Evolutionary conservation across 2,888 invertebrate genomes (phyloP), one percentile per base, ranked within the genome.

Genomic region (Caenorhabditis sp.): DNA sequence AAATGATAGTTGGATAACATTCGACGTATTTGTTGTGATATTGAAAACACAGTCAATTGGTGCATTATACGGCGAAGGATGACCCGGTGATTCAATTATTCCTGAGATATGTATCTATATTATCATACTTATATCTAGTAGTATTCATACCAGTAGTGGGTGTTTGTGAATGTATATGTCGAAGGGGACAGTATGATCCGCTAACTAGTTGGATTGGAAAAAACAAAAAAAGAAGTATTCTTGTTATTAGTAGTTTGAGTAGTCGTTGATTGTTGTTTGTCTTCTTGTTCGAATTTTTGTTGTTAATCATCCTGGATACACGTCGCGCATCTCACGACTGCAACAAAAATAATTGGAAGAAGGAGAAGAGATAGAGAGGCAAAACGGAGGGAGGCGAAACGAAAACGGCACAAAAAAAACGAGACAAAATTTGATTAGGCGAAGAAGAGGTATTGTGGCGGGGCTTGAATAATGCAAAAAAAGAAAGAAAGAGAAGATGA

Each of bases 1-100:
- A 56, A 85, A 83, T 7, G 78, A 69, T 10, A 85, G 26, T 27
- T 85, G 82, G 10, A 85, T 67, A 17, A 86, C 84, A 59, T 75
- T 77, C 2, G 76, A 81, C n/a, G 58, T 27, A 12, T 71, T 67
- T 8, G 83, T 78, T 8, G 74, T 80, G 21, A 86, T 70, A 43
- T 80, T 82, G 64, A 80, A 82, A n/a, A 68, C 17, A 54, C 86
- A 86, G 27, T 77, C 68, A 10, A 77, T 67, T 14, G 77, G 75
- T 0, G 77, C 70, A 10, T 76, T 68, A 43, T 85, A 85, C 14
- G 80, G 64, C 4, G 71, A 59, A 8, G 85, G 84, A 36, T 72
- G 81, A 12, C 70, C 75, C 1, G 81, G 81, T 1, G 80, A 80
- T 26, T 78, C 72, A 43, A 82, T 75, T 38, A 77, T 73, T 53